Conservation (phyloP, 2,113 vertebrate species). For the Trematocara marginatum region DNA sequence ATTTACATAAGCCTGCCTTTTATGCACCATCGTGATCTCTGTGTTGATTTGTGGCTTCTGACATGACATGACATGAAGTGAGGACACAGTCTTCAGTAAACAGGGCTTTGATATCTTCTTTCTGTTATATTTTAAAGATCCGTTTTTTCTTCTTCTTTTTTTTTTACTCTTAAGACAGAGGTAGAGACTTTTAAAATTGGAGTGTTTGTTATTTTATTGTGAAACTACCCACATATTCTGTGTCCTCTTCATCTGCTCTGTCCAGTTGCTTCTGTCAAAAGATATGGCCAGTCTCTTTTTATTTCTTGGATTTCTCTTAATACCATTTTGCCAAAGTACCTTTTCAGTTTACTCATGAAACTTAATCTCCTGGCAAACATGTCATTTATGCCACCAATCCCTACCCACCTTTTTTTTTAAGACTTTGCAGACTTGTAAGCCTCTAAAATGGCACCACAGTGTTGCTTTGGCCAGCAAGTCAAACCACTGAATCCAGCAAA, state of each 20-base stretch:
- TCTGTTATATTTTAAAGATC: background rate
- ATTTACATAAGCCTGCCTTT: background rate
- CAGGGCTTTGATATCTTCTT: background rate
- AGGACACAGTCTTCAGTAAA: background rate
- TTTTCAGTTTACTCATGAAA: background rate
- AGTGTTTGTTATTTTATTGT: background rate
- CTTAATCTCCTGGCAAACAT: background rate
- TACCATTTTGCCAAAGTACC: background rate
- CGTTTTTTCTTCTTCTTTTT: background rate
- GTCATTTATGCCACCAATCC: background rate
- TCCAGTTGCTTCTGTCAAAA: background rate
- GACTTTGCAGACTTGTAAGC: background rate
- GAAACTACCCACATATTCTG: background rate
- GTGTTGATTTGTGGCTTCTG: background rate
- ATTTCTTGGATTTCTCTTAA: background rate
- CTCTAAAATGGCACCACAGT: background rate
- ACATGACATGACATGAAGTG: background rate
- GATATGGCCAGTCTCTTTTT: background rate
- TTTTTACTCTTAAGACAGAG: background rate
- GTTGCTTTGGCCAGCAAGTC: background rate
- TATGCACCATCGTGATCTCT: background rate
- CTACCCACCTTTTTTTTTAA: background rate
- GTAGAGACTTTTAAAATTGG: background rate
- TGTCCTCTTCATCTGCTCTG: background rate
- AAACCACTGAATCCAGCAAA: background rate